A percentile compares a stretch with the other conserved stretches of the same genome.
Evolutionary conservation across 2,797 vertebrate species (phyloP).

Genomic region (Oreonectes daqikongensis): DNA sequence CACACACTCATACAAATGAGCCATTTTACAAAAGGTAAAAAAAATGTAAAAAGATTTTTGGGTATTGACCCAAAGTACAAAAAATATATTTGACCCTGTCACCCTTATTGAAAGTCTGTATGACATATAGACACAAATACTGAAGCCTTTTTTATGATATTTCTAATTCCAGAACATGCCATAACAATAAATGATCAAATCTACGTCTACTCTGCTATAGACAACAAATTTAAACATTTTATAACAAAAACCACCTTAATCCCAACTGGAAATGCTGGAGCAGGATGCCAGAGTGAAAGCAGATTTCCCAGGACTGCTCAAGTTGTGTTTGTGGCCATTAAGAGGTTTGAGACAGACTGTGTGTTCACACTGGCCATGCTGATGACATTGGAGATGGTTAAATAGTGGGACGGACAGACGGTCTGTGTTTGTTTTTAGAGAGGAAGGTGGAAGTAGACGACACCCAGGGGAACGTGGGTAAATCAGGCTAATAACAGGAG

Average conservation of each 20-base stretch:
- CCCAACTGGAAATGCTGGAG: background rate
- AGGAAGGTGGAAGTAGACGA: slow-evolving; percentile 61
- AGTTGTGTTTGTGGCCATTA: slow-evolving; percentile 9
- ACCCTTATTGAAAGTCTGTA: background rate
- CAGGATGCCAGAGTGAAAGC: slow-evolving; percentile 9
- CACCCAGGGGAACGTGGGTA: slow-evolving; percentile 70
- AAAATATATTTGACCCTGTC: background rate
- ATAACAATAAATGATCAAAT: too few species aligned
- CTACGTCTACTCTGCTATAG: too few species aligned
- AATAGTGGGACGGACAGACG: slow-evolving; percentile 56
- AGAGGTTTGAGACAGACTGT: background rate
- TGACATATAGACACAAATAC: too few species aligned
- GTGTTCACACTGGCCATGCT: slow-evolving; percentile 42
- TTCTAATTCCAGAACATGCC: too few species aligned
- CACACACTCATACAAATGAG: too few species aligned
- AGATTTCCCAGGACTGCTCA: background rate
- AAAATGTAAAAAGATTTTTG: too few species aligned
- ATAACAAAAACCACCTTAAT: too few species aligned
- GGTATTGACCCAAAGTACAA: background rate
- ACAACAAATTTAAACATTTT: too few species aligned
- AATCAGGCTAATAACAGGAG: slow-evolving; percentile 74
- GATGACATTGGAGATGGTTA: slow-evolving; percentile 47
- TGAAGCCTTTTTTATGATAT: too few species aligned
- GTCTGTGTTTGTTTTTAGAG: slow-evolving; percentile 40
- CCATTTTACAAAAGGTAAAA: too few species aligned